Conservation (phyloP, 2,888 invertebrate species). For the Ichneumon xanthorius region DNA sequence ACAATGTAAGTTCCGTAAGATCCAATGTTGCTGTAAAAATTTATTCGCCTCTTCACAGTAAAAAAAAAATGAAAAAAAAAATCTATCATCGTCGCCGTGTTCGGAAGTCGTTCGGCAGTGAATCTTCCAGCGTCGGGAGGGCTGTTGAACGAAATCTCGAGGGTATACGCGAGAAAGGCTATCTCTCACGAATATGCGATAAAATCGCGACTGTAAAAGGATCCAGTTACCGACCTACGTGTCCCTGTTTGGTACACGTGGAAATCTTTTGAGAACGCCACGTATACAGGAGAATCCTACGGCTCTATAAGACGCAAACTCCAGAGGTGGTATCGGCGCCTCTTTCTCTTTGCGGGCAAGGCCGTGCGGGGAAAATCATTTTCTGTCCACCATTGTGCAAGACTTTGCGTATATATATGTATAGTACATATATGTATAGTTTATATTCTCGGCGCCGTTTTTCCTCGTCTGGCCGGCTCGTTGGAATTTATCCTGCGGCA, state of each 20-base stretch:
- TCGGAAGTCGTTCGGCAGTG: not conserved
- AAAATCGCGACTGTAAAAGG: constrained; percentile 39
- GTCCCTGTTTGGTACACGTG: not conserved
- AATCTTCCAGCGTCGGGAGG: constrained; percentile 20
- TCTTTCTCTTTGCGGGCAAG: not conserved
- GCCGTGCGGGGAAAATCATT: constrained; percentile 27
- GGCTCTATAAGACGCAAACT: constrained; percentile 63
- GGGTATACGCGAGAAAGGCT: not conserved
- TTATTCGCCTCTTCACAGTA: not conserved
- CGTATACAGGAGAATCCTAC: constrained; percentile 3
- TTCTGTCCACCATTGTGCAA: constrained; percentile 1
- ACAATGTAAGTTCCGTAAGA: not conserved
- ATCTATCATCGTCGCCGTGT: not conserved
- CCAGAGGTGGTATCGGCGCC: constrained; percentile 2
- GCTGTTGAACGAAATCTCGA: constrained; percentile 5
- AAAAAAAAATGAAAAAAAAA: constrained; percentile 2
- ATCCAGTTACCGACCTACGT: constrained; percentile 54
- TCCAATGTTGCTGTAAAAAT: not conserved
- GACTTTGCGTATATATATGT: not conserved
- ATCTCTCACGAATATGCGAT: constrained; percentile 26
- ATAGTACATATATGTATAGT: constrained; percentile 16
- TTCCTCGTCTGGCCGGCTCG: not conserved
- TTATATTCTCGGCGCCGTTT: not conserved
- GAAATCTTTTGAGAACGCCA: constrained; percentile 2
- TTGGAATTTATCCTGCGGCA: not conserved